These are phyloP conservation scores for Phortica variegata DNA, from an alignment of 1,140 invertebrate genomes.

Conservation along the genomic window DNA sequence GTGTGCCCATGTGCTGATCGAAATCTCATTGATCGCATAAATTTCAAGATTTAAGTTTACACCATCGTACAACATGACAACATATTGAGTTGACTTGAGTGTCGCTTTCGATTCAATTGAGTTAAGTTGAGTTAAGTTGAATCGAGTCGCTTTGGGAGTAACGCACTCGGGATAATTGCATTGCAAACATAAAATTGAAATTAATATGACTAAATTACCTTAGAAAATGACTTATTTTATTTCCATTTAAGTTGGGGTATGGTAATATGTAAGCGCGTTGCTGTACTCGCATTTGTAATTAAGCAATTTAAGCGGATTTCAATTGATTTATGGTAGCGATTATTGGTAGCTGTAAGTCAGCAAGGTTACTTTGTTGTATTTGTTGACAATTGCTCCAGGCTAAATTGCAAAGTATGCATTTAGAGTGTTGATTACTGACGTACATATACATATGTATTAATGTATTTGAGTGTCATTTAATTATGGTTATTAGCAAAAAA, in stretches of 20 bases:
- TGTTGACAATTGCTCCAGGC: no score
- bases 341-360: slow-evolving; percentile 11
- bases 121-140: not conserved
- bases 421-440: no score
- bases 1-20: slow-evolving; percentile 21
- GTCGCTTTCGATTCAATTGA: not conserved
- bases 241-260: not conserved
- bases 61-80: slow-evolving; percentile 27
- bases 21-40: slow-evolving; percentile 53
- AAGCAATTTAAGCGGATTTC: slow-evolving; percentile 55
- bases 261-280: not conserved
- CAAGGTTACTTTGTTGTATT: no score
- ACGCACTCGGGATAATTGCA: slow-evolving; percentile 45
- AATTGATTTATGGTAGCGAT: slow-evolving; percentile 45
- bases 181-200: slow-evolving; percentile 54
- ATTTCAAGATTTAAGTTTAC: slow-evolving; percentile 50
- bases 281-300: slow-evolving; percentile 30
- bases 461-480: no score
- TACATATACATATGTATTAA: no score
- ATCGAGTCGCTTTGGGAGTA: not conserved
- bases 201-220: slow-evolving; percentile 52
- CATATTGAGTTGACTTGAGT: slow-evolving; percentile 1
- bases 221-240: slow-evolving; percentile 44
- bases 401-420: no score
- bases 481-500: slow-evolving; percentile 14